Evolutionary conservation across 2,888 invertebrate species (phyloP).

Genomic region (Nipponacmea schrenckii): DNA sequence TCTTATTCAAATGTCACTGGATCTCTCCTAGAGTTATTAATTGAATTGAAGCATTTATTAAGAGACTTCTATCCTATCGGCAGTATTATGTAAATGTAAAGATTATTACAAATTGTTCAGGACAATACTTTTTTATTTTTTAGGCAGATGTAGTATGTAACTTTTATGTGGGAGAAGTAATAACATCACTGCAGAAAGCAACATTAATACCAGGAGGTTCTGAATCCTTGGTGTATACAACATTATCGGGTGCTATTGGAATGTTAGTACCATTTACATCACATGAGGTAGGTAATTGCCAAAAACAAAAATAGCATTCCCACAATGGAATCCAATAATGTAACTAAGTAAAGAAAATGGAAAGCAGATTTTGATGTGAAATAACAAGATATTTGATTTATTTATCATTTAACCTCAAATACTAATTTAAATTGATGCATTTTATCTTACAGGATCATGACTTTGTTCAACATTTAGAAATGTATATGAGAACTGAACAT

Average conservation of each 20-base stretch:
- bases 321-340: too few relatives aligned
- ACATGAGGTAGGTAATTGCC: constrained; percentile 58
- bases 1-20: not conserved
- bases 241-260: constrained; percentile 78
- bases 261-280: constrained; percentile 68
- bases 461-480: constrained; percentile 98
- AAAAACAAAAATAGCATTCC: too few relatives aligned
- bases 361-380: too few relatives aligned
- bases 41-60: too few relatives aligned
- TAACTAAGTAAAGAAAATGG: too few relatives aligned
- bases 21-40: too few relatives aligned
- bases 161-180: constrained; percentile 95
- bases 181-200: constrained; percentile 94
- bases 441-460: constrained; percentile 83
- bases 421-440: constrained; percentile 16
- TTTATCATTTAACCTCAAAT: too few relatives aligned
- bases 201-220: constrained; percentile 97
- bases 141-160: constrained; percentile 83
- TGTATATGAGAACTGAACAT: constrained; percentile 99
- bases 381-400: too few relatives aligned
- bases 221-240: constrained; percentile 95
- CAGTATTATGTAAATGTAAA: too few relatives aligned
- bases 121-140: constrained; percentile 22
- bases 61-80: too few relatives aligned
- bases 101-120: too few relatives aligned